Conservation (phyloP, 2,797 vertebrate species). For the Gallinago solitaria region DNA sequence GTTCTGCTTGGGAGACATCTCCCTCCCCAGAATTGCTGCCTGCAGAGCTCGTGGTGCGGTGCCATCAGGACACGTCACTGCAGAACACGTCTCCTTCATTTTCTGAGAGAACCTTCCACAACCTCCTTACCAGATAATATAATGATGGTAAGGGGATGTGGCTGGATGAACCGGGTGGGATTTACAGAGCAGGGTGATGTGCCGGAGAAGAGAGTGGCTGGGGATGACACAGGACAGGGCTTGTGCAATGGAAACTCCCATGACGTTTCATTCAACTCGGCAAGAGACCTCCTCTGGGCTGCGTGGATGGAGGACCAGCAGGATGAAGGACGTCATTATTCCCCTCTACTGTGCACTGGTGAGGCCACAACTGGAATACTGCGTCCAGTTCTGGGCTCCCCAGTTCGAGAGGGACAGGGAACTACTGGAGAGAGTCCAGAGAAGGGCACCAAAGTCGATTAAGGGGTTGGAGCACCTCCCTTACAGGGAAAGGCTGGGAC, state of each 20-base stretch:
- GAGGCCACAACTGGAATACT: too few relatives aligned
- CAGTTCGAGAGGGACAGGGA: too few relatives aligned
- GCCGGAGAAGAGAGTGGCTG: neutral
- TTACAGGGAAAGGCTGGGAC: too few relatives aligned
- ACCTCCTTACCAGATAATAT: neutral
- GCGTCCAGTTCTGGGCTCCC: too few relatives aligned
- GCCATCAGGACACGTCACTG: neutral
- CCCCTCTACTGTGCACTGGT: too few relatives aligned
- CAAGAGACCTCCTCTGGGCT: neutral
- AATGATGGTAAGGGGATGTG: accelerated
- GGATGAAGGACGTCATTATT: too few relatives aligned
- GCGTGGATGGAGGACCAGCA: too few relatives aligned
- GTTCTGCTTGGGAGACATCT: neutral
- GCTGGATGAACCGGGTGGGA: neutral
- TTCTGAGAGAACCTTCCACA: neutral
- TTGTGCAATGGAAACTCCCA: neutral
- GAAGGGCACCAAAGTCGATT: too few relatives aligned
- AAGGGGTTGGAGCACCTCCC: too few relatives aligned
- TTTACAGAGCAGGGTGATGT: neutral
- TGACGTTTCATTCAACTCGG: neutral
- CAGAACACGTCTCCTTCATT: neutral
- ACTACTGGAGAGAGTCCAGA: too few relatives aligned
- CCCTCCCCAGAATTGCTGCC: accelerated
- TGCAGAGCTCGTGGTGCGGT: neutral
- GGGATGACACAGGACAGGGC: neutral